Percentiles rank a stretch among this genome's conserved stretches.
phyloP scores from a whole-genome alignment of 2,888 invertebrate species.

The Caenorhabditis uteleia region DNA sequence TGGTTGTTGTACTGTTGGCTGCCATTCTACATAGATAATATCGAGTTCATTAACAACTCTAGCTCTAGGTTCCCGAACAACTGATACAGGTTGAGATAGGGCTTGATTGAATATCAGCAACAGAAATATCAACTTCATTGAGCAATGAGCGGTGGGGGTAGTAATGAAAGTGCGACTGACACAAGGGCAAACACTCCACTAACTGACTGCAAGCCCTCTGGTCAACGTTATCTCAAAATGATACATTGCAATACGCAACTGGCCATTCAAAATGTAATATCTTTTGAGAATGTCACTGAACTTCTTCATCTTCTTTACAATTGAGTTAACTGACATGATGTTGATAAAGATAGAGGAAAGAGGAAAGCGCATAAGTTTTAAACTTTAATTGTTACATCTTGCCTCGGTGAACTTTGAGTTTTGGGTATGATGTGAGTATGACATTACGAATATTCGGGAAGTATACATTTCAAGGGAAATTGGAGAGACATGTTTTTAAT shows the following conservation, averaged over 20 bases:
- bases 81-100: constrained; percentile 28
- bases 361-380: too few relatives aligned
- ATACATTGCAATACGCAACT: constrained; percentile 46
- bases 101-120: not conserved
- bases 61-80: constrained; percentile 52
- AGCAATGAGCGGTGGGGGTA: constrained; percentile 3
- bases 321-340: too few relatives aligned
- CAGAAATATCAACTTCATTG: not conserved
- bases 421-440: too few relatives aligned
- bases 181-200: constrained; percentile 27
- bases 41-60: constrained; percentile 50
- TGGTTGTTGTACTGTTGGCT: constrained; percentile 6
- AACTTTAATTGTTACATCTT: too few relatives aligned
- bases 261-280: constrained; percentile 43
- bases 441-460: too few relatives aligned
- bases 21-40: constrained; percentile 64
- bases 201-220: constrained; percentile 4
- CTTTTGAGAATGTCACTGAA: too few relatives aligned
- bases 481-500: too few relatives aligned
- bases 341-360: too few relatives aligned
- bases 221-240: constrained; percentile 43
- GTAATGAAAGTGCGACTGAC: constrained; percentile 34
- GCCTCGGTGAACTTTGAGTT: too few relatives aligned
- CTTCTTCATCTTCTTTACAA: too few relatives aligned
- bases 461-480: too few relatives aligned